Base-by-base conservation (phyloP, 2,797 vertebrate genomes). In the Lutjanus argentimaculatus region DNA sequence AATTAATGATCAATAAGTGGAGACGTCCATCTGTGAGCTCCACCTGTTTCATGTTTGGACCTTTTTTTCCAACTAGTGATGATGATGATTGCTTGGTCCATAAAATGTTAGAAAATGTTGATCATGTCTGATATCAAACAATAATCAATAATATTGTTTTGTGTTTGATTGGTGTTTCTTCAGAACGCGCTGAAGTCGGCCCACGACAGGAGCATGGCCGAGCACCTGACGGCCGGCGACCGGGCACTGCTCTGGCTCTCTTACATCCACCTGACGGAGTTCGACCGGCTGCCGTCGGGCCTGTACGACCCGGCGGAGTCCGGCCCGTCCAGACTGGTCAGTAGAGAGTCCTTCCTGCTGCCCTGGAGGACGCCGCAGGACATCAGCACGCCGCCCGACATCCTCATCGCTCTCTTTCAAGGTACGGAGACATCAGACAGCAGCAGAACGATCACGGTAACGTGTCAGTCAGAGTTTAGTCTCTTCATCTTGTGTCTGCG, bases 251-350 rank as follows among this genome's bases (percentile, higher is more conserved):
- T 97, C 69, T 99, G 98, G 98, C 95, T 99, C 69, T 96, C 94
- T 51, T 98, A 96, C 90, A 96, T 99, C 89, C 97, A 99, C 93
- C 93, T 99, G 82, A 96, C 93, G 2, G 98, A 99, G 93, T 99
- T 99, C 17, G 95, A 90, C 75, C 67, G 86, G 72, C 97, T 99
- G 40, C 98, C 98, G 2, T 84, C 86, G 36, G 90, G 93, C 86
- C 95, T 99, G 74, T 97, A 94, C 22, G 96, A 99, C 90, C 97
- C 97, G 21, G 92, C 96, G 1, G 95, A 96, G 85, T 95, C 96
- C 7, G 94, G 93, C 80, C 97, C 98, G 21, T 96, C 97, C 76
- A 93, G 96, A 61, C 95, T 99, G 77, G 95, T 97, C 83, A 96
- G 93, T 89, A 97, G 93, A 73, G 96, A 97, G 71, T 85, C 94